Evolutionary conservation across 1,140 invertebrate genomes (phyloP).

Genomic region (Bacillus rossius): DNA sequence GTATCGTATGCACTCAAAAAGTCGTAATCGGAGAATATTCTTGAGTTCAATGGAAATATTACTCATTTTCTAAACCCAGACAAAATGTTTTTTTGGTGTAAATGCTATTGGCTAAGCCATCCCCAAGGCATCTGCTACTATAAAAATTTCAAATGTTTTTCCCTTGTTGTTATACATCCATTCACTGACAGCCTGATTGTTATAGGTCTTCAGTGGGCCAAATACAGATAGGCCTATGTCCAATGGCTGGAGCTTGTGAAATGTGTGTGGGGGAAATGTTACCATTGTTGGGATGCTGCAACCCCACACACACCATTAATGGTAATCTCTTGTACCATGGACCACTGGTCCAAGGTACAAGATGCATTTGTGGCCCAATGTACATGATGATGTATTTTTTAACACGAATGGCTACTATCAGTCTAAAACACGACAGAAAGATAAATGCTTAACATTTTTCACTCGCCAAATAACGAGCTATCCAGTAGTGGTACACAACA

Average conservation of each 20-base stretch:
- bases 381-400: no score
- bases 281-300: no score
- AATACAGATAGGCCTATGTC: constrained; percentile 38
- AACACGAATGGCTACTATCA: no score
- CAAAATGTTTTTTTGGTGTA: constrained; percentile 39
- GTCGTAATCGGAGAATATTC: constrained; percentile 35
- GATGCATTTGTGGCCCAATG: no score
- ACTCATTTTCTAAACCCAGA: constrained; percentile 40
- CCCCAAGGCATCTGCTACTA: constrained; percentile 39
- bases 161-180: constrained; percentile 44
- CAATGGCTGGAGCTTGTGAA: constrained; percentile 36
- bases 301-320: no score
- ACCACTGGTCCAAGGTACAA: no score
- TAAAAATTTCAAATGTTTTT: constrained; percentile 45
- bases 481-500: no score
- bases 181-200: constrained; percentile 32
- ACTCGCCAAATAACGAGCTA: no score
- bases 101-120: constrained; percentile 36
- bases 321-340: no score
- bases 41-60: constrained; percentile 36
- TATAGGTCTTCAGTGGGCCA: constrained; percentile 38
- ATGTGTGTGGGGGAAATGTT: constrained; percentile 27
- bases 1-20: constrained; percentile 34
- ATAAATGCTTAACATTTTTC: no score
- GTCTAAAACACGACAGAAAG: no score